Evolutionary conservation across 2,888 invertebrate genomes (phyloP).

Genomic region (Phania funesta): DNA sequence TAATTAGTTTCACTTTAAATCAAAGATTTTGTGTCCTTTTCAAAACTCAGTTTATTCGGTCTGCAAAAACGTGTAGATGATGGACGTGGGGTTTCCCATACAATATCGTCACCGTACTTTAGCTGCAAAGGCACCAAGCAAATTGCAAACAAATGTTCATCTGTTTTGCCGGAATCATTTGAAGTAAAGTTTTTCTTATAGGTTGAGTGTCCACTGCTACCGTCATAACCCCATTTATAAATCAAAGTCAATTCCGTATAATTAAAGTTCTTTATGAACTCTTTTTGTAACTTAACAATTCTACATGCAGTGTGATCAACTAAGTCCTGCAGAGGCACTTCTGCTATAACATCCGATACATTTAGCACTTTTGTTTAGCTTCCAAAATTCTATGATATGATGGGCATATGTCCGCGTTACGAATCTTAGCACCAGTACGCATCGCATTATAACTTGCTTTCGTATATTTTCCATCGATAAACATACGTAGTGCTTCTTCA

Average conservation of each 20-base stretch:
- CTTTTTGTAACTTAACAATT: too few relatives aligned
- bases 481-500: too few relatives aligned
- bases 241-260: neutral
- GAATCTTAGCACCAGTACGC: neutral
- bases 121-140: neutral
- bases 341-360: slow-evolving; percentile 4
- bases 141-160: neutral
- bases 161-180: neutral
- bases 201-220: too few relatives aligned
- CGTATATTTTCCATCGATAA: too few relatives aligned
- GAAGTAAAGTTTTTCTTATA: neutral
- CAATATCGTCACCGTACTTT: neutral
- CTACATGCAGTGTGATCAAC: neutral
- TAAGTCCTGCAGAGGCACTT: slow-evolving; percentile 7
- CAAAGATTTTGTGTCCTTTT: neutral
- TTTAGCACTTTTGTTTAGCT: too few relatives aligned
- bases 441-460: too few relatives aligned
- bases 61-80: too few relatives aligned
- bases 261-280: neutral
- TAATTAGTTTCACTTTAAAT: neutral
- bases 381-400: neutral
- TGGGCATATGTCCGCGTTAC: neutral
- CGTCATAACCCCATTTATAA: too few relatives aligned
- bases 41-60: neutral
- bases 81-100: too few relatives aligned